These are phyloP conservation scores for Gasteruption jaculator DNA, from an alignment of 2,888 invertebrate species.

Conservation along the genomic window DNA sequence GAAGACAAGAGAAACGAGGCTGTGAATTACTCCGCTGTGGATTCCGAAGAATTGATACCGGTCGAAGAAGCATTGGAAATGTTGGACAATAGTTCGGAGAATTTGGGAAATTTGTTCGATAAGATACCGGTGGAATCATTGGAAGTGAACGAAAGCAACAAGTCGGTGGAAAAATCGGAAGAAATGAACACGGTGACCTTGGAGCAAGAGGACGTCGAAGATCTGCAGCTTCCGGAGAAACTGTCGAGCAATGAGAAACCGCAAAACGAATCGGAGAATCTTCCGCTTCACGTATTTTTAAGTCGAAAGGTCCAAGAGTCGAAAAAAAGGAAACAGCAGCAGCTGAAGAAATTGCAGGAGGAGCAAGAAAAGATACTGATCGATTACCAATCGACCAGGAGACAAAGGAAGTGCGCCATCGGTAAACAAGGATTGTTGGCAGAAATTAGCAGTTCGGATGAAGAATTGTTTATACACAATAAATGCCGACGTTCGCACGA, in stretches of 20 bases:
- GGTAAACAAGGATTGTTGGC: slow-evolving; percentile 74
- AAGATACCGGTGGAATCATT: slow-evolving; percentile 6
- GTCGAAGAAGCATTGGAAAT: slow-evolving; percentile 42
- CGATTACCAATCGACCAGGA: slow-evolving; percentile 42
- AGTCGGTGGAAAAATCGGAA: slow-evolving; percentile 2
- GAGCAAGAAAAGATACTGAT: slow-evolving; percentile 37
- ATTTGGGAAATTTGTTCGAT: background rate
- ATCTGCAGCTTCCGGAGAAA: slow-evolving; percentile 50
- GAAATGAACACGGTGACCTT: too few relatives aligned
- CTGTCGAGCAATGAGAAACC: slow-evolving; percentile 44
- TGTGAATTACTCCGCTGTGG: slow-evolving; percentile 3
- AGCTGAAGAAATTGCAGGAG: slow-evolving; percentile 37
- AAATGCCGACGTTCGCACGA: slow-evolving; percentile 23
- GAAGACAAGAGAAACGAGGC: slow-evolving; percentile 9
- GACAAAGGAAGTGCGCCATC: slow-evolving; percentile 72
- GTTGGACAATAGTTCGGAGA: slow-evolving; percentile 26
- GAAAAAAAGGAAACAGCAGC: slow-evolving; percentile 43
- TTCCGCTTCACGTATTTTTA: slow-evolving; percentile 44
- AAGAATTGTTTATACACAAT: slow-evolving; percentile 34
- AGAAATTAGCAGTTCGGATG: slow-evolving; percentile 57
- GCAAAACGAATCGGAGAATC: slow-evolving; percentile 40
- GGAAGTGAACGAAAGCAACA: slow-evolving; percentile 1
- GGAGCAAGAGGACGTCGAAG: slow-evolving; percentile 33
- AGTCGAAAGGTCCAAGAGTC: slow-evolving; percentile 46
- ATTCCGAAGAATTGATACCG: slow-evolving; percentile 38